Percentiles rank a stretch among this genome's conserved stretches.
Evolutionary conservation across 2,888 invertebrate species (phyloP).

Genomic region (Galerucella calmariensis): DNA sequence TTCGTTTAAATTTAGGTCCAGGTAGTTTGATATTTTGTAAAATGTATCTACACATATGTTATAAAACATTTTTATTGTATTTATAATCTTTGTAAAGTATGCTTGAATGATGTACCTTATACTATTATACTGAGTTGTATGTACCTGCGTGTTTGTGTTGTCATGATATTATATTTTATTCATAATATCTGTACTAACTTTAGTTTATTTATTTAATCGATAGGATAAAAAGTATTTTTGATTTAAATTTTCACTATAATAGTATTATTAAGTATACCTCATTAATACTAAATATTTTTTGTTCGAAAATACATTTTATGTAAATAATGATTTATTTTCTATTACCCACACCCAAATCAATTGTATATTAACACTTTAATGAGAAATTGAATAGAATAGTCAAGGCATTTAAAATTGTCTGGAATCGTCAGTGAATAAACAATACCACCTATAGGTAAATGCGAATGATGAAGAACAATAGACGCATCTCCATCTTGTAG

Average conservation of each 20-base stretch:
- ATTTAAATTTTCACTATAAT: constrained; percentile 54
- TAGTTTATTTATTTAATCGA: constrained; percentile 39
- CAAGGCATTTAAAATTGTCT: too few relatives aligned
- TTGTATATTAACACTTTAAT: neutral
- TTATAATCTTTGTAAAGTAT: constrained; percentile 17
- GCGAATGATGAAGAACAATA: too few relatives aligned
- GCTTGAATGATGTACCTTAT: constrained; percentile 43
- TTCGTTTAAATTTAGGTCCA: neutral
- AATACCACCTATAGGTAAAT: too few relatives aligned
- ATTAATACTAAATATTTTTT: constrained; percentile 59
- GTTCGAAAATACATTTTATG: constrained; percentile 51
- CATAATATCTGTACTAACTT: constrained; percentile 23
- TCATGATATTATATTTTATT: constrained; percentile 36
- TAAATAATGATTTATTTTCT: neutral
- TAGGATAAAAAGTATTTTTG: constrained; percentile 40
- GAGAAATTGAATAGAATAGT: too few relatives aligned
- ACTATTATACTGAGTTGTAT: constrained; percentile 48
- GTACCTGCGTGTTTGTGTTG: constrained; percentile 47
- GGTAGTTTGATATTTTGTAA: constrained; percentile 2
- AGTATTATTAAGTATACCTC: constrained; percentile 61
- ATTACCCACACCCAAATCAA: neutral
- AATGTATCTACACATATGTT: constrained; percentile 7
- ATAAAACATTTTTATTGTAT: constrained; percentile 8
- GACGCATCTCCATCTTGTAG: too few relatives aligned
- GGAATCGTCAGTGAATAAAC: too few relatives aligned